phyloP scores from a whole-genome alignment of 2,888 invertebrate genomes.

The Phytoseiulus persimilis region DNA sequence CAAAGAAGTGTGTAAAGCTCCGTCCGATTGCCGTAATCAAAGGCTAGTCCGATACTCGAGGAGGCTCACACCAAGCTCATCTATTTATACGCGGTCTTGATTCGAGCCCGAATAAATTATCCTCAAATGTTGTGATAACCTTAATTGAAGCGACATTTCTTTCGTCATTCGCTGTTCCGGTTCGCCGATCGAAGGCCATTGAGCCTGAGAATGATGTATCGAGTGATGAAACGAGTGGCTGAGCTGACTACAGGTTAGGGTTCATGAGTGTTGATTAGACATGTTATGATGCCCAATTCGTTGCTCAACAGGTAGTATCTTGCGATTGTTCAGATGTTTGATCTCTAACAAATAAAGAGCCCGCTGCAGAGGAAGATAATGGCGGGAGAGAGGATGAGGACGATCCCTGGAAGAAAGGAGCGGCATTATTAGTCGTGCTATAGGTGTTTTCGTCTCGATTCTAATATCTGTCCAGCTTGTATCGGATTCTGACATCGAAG shows the following conservation, averaged over 20 bases:
- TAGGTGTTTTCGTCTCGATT: too few relatives aligned
- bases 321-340: neutral
- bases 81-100: neutral
- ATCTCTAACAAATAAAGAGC: constrained; percentile 6
- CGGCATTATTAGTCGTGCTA: neutral
- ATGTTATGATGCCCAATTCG: neutral
- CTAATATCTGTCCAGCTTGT: too few relatives aligned
- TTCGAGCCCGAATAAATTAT: too few relatives aligned
- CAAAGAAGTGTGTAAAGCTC: constrained; percentile 89
- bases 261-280: neutral
- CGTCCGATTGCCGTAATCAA: constrained; percentile 97
- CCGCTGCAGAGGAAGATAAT: constrained; percentile 16
- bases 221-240: neutral
- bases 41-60: constrained; percentile 58
- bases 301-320: constrained; percentile 30
- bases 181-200: too few relatives aligned
- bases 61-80: neutral
- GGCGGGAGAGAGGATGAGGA: constrained; percentile 12
- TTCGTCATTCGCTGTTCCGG: too few relatives aligned
- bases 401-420: neutral
- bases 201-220: too few relatives aligned
- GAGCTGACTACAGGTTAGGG: neutral
- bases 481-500: too few relatives aligned
- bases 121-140: too few relatives aligned
- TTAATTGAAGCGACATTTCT: too few relatives aligned